A percentile compares a stretch with the other conserved stretches of the same genome.
Conservation (phyloP, 2,888 invertebrate genomes). For the Chymomyza procnemis region DNA sequence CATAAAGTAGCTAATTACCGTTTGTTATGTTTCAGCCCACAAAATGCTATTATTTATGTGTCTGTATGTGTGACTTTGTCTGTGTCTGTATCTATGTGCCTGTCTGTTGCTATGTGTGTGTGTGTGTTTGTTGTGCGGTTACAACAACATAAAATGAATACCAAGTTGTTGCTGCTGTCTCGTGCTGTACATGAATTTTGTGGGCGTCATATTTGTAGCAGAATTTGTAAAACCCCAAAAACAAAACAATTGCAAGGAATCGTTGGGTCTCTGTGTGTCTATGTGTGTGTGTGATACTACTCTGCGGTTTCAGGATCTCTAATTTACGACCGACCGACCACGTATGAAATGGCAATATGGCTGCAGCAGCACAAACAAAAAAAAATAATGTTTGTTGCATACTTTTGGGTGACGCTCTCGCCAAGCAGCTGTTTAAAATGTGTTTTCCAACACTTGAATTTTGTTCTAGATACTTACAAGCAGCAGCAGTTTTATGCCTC, state of each 20-base stretch:
- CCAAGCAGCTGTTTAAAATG: not conserved
- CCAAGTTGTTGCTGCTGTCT: not conserved
- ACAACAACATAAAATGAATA: conserved; percentile 42
- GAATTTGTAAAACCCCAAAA: not conserved
- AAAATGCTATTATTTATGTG: conserved; percentile 60
- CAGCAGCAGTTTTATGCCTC: not conserved
- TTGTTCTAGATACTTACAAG: not conserved
- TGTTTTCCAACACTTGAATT: not conserved
- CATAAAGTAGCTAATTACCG: conserved; percentile 70
- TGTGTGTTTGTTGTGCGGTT: conserved; percentile 34
- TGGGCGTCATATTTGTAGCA: not conserved
- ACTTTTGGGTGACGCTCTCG: not conserved
- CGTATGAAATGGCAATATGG: not conserved
- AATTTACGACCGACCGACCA: not conserved
- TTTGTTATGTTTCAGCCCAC: conserved; percentile 69
- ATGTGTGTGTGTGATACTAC: not conserved
- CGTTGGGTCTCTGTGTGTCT: conserved; percentile 17
- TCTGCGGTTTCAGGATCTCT: not conserved
- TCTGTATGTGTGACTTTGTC: conserved; percentile 9
- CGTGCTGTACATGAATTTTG: conserved; percentile 2
- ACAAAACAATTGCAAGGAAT: not conserved
- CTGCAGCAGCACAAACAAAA: not conserved
- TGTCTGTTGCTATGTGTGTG: conserved; percentile 21
- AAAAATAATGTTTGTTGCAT: not conserved
- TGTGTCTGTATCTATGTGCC: conserved; percentile 11